Evolutionary conservation across 2,888 invertebrate species (phyloP).

Genomic region (Hypsopygia costalis): DNA sequence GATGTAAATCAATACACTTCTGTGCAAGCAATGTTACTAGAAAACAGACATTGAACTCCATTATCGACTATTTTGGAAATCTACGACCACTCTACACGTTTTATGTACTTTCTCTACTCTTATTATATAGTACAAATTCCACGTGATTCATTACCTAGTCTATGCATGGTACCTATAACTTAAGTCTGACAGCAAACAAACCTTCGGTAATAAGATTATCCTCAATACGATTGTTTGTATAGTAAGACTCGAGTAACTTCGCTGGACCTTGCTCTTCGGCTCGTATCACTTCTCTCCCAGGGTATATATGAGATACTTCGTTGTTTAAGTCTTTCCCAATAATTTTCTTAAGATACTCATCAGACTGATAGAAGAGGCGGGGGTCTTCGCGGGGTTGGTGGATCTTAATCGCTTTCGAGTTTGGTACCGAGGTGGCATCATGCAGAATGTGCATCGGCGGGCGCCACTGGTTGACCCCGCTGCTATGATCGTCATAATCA

Average conservation of each 20-base stretch:
- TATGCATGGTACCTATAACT: no score
- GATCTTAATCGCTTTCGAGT: slow-evolving; percentile 41
- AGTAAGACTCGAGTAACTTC: background rate
- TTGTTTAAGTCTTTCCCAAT: slow-evolving; percentile 47
- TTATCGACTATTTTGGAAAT: no score
- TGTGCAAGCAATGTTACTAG: no score
- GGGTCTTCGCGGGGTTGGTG: slow-evolving; percentile 67
- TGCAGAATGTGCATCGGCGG: slow-evolving; percentile 38
- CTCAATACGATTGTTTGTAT: slow-evolving; percentile 22
- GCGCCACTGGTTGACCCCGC: slow-evolving; percentile 44
- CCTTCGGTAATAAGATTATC: slow-evolving; percentile 31
- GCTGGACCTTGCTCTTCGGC: slow-evolving; percentile 25
- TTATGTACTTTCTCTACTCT: no score
- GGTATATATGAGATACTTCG: slow-evolving; percentile 53
- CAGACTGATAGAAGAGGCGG: slow-evolving; percentile 65
- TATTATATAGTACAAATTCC: no score
- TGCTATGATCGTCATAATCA: slow-evolving; percentile 65
- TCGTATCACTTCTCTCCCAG: slow-evolving; percentile 51
- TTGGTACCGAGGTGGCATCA: slow-evolving; percentile 35
- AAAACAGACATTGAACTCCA: no score
- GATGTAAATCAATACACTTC: no score
- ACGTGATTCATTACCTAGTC: no score
- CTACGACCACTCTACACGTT: no score
- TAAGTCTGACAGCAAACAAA: slow-evolving; percentile 20
- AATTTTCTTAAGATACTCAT: slow-evolving; percentile 61